Conservation (phyloP, 2,888 invertebrate genomes). For the Silvanus unidentatus region DNA sequence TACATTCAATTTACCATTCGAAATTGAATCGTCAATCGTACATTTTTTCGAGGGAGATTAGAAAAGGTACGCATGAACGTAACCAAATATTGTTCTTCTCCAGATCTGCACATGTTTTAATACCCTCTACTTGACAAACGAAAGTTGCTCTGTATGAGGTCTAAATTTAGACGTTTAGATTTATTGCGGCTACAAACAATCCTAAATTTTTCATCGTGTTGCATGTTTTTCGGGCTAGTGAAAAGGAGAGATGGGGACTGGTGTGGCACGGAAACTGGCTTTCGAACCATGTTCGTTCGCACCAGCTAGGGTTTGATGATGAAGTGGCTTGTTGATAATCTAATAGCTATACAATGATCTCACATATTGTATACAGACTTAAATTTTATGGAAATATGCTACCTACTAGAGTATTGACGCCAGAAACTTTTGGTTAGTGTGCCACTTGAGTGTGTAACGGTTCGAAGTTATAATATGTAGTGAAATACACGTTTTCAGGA, state of each 20-base stretch:
- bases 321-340: constrained; percentile 10
- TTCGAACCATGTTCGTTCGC: constrained; percentile 10
- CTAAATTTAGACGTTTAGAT: background rate
- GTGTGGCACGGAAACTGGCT: too few relatives aligned
- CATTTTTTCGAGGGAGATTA: too few relatives aligned
- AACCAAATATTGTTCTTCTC: background rate
- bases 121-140: background rate
- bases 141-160: background rate
- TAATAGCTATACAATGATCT: constrained; percentile 10
- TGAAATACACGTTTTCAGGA: too few relatives aligned
- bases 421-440: too few relatives aligned
- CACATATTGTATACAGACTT: constrained; percentile 13
- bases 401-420: background rate
- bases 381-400: background rate
- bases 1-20: background rate
- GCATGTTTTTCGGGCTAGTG: background rate
- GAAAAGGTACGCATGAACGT: too few relatives aligned
- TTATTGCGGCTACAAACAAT: background rate
- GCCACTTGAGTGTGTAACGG: too few relatives aligned
- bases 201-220: background rate
- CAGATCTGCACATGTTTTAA: background rate
- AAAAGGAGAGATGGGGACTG: background rate
- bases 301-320: constrained; percentile 9
- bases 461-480: too few relatives aligned
- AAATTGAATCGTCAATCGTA: background rate